A percentile compares a stretch with the other conserved stretches of the same genome.
Conservation (phyloP, 1,140 invertebrate genomes). For the Platorchestia sp. region DNA sequence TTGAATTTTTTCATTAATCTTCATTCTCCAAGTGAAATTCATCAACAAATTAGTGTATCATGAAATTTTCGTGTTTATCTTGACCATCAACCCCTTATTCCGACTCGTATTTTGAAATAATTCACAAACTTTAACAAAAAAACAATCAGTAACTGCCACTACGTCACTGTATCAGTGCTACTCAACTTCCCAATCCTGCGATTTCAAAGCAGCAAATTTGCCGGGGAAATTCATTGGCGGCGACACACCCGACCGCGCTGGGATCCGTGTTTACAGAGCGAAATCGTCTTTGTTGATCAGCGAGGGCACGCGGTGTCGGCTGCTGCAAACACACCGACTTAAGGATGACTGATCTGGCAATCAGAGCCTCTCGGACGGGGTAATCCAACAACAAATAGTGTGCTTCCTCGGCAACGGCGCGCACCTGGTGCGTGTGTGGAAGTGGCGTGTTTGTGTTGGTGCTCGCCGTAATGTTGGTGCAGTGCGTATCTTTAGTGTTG, state of each 20-base stretch:
- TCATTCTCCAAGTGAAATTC: no score
- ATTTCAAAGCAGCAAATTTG: not conserved
- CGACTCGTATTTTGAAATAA: no score
- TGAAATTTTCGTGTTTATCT: no score
- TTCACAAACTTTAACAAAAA: no score
- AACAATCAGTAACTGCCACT: no score
- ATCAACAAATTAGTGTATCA: no score
- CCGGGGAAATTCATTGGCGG: not conserved
- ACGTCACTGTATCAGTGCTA: not conserved
- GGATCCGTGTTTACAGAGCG: not conserved
- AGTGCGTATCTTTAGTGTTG: no score
- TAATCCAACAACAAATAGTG: conserved; percentile 40
- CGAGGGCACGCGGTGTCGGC: not conserved
- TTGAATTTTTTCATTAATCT: no score
- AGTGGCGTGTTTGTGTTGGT: not conserved
- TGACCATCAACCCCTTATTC: no score
- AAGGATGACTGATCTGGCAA: conserved; percentile 48
- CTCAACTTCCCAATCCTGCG: not conserved
- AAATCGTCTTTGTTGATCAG: conserved; percentile 8
- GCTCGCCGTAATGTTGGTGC: no score
- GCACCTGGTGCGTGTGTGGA: not conserved
- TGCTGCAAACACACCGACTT: conserved; percentile 25
- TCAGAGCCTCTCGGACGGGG: conserved; percentile 15
- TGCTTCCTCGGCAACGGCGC: not conserved
- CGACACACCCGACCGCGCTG: not conserved